Evolutionary conservation across 2,113 vertebrate genomes (phyloP).

Genomic region (Xenopus borealis): DNA sequence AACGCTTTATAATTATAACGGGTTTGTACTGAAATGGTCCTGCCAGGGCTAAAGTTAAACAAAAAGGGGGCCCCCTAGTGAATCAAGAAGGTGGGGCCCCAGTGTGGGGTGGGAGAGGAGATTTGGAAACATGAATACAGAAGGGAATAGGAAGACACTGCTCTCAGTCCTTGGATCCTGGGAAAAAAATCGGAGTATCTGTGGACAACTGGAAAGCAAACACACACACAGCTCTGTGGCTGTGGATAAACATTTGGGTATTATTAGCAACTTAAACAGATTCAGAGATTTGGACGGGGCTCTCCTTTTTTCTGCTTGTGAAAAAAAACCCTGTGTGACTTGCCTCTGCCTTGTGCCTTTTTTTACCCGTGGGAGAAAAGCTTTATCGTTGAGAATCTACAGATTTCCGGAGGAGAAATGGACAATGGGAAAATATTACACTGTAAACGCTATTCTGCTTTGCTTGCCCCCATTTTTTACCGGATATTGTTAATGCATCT

Average conservation of each 20-base stretch:
- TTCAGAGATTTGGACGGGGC: slow-evolving; percentile 33
- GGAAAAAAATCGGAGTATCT: slow-evolving; percentile 56
- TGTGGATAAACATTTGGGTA: slow-evolving; percentile 60
- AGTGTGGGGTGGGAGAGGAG: no score
- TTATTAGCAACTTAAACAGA: slow-evolving; percentile 60
- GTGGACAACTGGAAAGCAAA: slow-evolving; percentile 58
- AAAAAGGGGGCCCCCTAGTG: no score
- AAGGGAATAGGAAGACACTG: slow-evolving; percentile 25
- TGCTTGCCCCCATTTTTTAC: not conserved
- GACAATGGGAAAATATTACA: slow-evolving; percentile 25
- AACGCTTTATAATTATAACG: no score
- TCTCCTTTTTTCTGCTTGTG: not conserved
- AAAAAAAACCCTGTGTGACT: not conserved
- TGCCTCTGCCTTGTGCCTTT: not conserved
- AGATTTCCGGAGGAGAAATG: slow-evolving; percentile 36
- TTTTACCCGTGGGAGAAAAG: slow-evolving; percentile 46
- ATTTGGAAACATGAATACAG: not conserved
- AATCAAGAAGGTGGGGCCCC: no score
- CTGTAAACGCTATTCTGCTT: not conserved
- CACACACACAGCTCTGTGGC: slow-evolving; percentile 50
- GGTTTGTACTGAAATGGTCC: no score
- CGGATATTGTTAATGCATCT: not conserved
- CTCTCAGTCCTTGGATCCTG: slow-evolving; percentile 53
- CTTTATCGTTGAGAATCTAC: slow-evolving; percentile 36
- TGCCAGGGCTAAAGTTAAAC: no score